phyloP scores from a whole-genome alignment of 2,888 invertebrate genomes.

The Hesperia comma region DNA sequence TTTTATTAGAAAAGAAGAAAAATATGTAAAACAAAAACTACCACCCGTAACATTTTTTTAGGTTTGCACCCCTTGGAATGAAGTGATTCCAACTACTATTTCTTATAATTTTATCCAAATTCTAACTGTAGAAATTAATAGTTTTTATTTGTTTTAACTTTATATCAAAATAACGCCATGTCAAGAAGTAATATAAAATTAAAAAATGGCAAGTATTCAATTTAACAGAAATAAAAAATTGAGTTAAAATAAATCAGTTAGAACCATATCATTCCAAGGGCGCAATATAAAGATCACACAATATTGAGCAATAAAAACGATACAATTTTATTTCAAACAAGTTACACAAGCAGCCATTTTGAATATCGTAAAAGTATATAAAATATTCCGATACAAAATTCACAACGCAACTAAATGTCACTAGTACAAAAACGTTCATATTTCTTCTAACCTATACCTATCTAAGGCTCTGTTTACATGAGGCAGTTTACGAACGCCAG shows the following conservation, averaged over 20 bases:
- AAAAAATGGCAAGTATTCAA: neutral
- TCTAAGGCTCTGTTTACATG: slow-evolving; percentile 3
- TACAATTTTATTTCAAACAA: neutral
- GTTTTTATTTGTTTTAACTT: no score
- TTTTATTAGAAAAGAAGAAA: no score
- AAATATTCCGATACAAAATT: slow-evolving; percentile 2
- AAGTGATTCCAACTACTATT: no score
- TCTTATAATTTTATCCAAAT: no score
- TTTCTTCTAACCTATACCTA: slow-evolving; percentile 5
- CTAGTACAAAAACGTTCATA: slow-evolving; percentile 5
- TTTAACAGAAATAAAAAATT: no score
- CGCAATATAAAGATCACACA: neutral
- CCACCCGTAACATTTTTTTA: no score
- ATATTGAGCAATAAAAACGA: slow-evolving; percentile 12
- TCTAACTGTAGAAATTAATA: no score
- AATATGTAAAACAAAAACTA: no score
- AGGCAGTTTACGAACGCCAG: neutral
- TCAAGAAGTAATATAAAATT: neutral
- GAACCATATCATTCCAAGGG: neutral
- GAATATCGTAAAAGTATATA: neutral
- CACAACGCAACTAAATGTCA: slow-evolving; percentile 3
- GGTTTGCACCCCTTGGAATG: no score
- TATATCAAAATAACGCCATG: neutral
- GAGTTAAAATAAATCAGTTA: no score
- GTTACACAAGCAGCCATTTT: neutral